A percentile compares a stretch with the other conserved stretches of the same genome.
Evolutionary conservation across 2,113 vertebrate genomes (phyloP).

Genomic region (Naja naja): DNA sequence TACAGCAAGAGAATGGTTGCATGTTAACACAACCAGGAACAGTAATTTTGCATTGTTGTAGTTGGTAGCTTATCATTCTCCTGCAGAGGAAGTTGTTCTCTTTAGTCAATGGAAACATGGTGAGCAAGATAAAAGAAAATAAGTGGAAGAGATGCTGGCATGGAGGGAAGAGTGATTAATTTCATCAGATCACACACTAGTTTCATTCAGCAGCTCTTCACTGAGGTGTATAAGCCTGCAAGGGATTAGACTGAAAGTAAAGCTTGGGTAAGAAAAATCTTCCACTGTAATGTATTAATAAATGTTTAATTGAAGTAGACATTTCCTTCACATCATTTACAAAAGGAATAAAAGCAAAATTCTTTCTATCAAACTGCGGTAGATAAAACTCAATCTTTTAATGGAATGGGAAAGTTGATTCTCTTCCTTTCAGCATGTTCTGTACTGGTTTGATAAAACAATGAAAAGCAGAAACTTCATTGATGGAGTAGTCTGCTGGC

Average conservation of each 20-base stretch:
- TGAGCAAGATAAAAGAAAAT: slow-evolving; percentile 44
- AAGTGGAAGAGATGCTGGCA: slow-evolving; percentile 10
- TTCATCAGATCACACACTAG: slow-evolving; percentile 29
- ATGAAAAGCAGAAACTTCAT: slow-evolving; percentile 1
- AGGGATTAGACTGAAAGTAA: slow-evolving; percentile 29
- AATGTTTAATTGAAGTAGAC: slow-evolving; percentile 51
- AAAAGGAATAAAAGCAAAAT: slow-evolving; percentile 44
- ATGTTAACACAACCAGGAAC: neutral
- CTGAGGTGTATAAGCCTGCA: slow-evolving; percentile 47
- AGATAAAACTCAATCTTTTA: slow-evolving; percentile 50
- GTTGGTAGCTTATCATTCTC: slow-evolving; percentile 32
- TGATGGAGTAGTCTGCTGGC: slow-evolving; percentile 23
- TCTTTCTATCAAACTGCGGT: slow-evolving; percentile 42
- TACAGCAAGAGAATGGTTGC: neutral
- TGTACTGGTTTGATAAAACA: slow-evolving; percentile 39
- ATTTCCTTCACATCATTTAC: slow-evolving; percentile 47
- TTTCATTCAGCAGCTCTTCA: slow-evolving; percentile 64
- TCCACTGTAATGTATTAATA: slow-evolving; percentile 38
- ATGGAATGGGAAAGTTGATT: neutral
- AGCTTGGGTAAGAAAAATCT: slow-evolving; percentile 35
- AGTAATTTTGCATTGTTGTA: slow-evolving; percentile 36
- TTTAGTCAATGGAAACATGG: slow-evolving; percentile 45
- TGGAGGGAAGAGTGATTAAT: neutral
- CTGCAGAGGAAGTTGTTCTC: slow-evolving; percentile 20
- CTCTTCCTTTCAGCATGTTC: slow-evolving; percentile 26